Evolutionary conservation across 1,140 invertebrate species (phyloP).

Genomic region (Bemisia tabaci): DNA sequence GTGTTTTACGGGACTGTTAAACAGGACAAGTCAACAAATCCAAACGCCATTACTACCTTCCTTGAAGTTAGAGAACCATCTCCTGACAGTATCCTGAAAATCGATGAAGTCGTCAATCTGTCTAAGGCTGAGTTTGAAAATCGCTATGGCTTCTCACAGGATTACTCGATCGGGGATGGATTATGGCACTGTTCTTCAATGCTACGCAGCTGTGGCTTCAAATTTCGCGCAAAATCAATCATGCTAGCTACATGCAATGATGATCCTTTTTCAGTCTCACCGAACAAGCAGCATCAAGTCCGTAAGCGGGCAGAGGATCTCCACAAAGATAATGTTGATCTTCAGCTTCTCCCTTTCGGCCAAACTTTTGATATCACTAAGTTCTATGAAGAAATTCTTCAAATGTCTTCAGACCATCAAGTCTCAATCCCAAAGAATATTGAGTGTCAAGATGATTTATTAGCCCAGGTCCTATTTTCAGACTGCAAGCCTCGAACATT

Average conservation of each 20-base stretch:
- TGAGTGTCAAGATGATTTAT: neutral
- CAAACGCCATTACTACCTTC: neutral
- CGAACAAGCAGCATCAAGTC: neutral
- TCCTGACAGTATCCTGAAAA: neutral
- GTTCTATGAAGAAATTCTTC: neutral
- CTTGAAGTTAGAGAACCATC: neutral
- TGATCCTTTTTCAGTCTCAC: neutral
- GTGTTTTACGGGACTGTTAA: neutral
- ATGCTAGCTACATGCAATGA: neutral
- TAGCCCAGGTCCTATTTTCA: neutral
- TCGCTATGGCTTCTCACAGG: neutral
- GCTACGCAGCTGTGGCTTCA: neutral
- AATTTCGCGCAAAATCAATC: neutral
- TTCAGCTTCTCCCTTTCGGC: neutral
- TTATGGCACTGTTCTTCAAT: neutral
- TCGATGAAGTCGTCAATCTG: neutral
- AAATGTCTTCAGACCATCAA: neutral
- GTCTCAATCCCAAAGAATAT: neutral
- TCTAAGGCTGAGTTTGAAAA: neutral
- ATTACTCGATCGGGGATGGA: neutral
- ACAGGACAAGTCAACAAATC: neutral
- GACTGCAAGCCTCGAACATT: neutral
- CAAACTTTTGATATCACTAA: neutral
- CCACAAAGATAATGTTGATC: neutral
- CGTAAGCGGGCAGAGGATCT: neutral